Percentiles rank a stretch among this genome's conserved stretches.
These are phyloP conservation scores for Drosophila demipolita DNA, from an alignment of 2,888 invertebrate genomes.

Conservation along the genomic window DNA sequence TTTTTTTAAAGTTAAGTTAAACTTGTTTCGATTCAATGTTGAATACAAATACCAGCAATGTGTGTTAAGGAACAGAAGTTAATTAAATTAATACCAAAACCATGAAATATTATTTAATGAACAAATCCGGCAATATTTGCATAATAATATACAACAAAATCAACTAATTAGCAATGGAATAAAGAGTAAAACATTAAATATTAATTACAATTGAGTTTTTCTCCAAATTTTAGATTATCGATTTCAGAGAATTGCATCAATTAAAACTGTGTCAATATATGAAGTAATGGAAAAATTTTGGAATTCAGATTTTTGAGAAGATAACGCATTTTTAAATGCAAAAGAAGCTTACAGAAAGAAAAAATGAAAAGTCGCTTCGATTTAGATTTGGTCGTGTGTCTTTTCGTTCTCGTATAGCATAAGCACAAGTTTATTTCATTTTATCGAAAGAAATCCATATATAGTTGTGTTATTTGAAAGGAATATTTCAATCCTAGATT, in stretches of 20 bases:
- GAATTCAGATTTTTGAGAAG: not conserved
- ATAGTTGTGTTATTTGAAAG: not conserved
- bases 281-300: not conserved
- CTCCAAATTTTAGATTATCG: not conserved
- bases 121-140: slow-evolving; percentile 73
- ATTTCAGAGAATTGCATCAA: not conserved
- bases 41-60: slow-evolving; percentile 54
- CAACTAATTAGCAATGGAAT: slow-evolving; percentile 61
- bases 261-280: not conserved
- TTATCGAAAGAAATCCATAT: not conserved
- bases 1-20: slow-evolving; percentile 42
- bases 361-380: not conserved
- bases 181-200: slow-evolving; percentile 49
- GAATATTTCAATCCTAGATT: not conserved
- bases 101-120: slow-evolving; percentile 47
- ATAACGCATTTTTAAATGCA: not conserved
- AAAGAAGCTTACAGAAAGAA: not conserved
- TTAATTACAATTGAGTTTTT: slow-evolving; percentile 9
- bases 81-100: slow-evolving; percentile 39
- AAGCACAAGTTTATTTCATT: not conserved
- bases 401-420: not conserved
- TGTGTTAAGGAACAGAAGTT: slow-evolving; percentile 47
- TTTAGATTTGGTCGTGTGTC: not conserved
- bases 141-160: slow-evolving; percentile 55
- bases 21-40: slow-evolving; percentile 49